A percentile compares a stretch with the other conserved stretches of the same genome.
Conservation (phyloP, 1,140 invertebrate genomes). For the Nephila pilipes region DNA sequence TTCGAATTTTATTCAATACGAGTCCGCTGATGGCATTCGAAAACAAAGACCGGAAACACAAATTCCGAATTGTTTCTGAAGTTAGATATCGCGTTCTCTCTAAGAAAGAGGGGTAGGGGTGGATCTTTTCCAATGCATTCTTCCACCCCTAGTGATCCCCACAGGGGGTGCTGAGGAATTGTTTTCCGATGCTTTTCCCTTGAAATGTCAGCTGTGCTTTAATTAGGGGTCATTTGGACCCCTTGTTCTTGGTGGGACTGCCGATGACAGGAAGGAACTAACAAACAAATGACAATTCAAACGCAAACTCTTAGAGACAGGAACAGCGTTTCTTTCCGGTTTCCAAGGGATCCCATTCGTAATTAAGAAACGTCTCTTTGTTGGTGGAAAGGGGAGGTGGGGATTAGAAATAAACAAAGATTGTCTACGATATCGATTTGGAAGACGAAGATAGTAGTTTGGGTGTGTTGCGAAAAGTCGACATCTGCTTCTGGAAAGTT, state of each 20-base stretch:
- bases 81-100: neutral
- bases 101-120: neutral
- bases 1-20: conserved; percentile 32
- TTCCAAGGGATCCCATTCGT: neutral
- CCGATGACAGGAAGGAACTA: conserved; percentile 67
- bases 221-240: conserved; percentile 76
- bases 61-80: conserved; percentile 10
- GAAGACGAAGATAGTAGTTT: neutral
- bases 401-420: neutral
- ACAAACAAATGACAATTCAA: conserved; percentile 75
- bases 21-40: neutral
- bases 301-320: conserved; percentile 49
- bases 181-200: conserved; percentile 70
- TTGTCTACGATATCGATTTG: conserved; percentile 5
- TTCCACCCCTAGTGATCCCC: conserved; percentile 42
- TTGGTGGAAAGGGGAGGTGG: neutral
- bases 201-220: conserved; percentile 75
- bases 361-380: neutral
- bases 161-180: conserved; percentile 56
- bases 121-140: conserved; percentile 60
- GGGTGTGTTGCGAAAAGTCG: neutral
- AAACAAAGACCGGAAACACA: conserved; percentile 58
- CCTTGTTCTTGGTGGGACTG: conserved; percentile 59
- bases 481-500: neutral
- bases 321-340: neutral